Evolutionary conservation across 2,888 invertebrate species (phyloP).

Genomic region (Platycnemis pennipes): DNA sequence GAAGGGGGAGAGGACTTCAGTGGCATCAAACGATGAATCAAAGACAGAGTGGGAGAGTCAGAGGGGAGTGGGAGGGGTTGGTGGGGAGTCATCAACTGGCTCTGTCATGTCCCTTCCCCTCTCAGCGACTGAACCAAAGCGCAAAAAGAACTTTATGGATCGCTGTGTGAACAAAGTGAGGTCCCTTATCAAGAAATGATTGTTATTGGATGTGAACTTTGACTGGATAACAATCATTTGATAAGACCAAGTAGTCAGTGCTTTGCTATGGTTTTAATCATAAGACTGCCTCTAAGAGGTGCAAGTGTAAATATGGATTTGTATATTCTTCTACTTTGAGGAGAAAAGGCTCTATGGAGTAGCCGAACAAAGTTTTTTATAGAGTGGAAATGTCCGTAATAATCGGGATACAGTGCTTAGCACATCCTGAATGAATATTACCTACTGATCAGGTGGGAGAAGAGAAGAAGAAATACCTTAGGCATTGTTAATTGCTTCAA

Average conservation of each 20-base stretch:
- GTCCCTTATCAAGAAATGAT: constrained; percentile 84
- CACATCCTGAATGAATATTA: not conserved
- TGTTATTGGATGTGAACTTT: not conserved
- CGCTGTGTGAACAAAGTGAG: constrained; percentile 91
- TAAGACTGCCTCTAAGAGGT: not conserved
- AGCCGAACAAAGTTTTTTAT: not conserved
- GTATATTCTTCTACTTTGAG: not conserved
- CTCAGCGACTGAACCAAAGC: constrained; percentile 83
- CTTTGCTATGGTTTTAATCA: not conserved
- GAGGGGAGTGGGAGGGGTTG: constrained; percentile 76
- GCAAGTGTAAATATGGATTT: not conserved
- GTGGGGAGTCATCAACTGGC: constrained; percentile 75
- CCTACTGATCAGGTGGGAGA: not conserved
- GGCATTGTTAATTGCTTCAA: not conserved
- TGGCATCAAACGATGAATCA: constrained; percentile 76
- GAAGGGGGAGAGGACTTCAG: constrained; percentile 37
- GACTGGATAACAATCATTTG: not conserved
- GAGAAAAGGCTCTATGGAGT: not conserved
- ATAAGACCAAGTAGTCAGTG: not conserved
- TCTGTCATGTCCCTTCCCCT: constrained; percentile 82
- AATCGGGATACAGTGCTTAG: not conserved
- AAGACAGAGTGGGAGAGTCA: constrained; percentile 77
- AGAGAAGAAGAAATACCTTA: not conserved
- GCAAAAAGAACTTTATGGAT: constrained; percentile 92
- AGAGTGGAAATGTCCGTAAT: not conserved